Base-by-base conservation (phyloP, 2,888 invertebrate species). In the Spicauda simplicius region DNA sequence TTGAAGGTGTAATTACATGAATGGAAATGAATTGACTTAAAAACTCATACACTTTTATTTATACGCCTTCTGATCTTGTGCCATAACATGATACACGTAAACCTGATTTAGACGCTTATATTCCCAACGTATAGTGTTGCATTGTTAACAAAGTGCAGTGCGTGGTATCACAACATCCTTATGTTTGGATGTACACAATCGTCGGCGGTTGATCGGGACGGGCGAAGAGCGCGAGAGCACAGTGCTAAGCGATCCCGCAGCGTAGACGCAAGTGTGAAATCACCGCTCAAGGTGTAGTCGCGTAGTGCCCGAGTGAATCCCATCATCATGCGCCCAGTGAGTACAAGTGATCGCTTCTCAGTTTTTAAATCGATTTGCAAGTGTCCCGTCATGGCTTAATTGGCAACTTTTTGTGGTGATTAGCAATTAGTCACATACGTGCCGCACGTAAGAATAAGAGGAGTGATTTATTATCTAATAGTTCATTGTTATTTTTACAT, bases 251-350 rank as follows among this genome's bases (percentile, higher is more conserved):
- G 73, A 68, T 71, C 70, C 71, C 72, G 76, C 80, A 78, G 80
- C 81, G 79, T 80, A 76, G 75, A 71, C 83, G 79, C 75, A 81
- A 84, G 90, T 88, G 77, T 75, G 77, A 63, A 69, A 58, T 65
- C 53, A 25, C 52, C 45, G 41, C 41, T 45, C 53, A 25, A 50
- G 53, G 30, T 65, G 64, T 53, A 72, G 59, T 64, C 66, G 69
- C 70, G 67, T 70, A 75, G 79, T 80, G 78, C 68, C 18, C 65
- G 37, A 73, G 76, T 74, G 76, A 50, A 50, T 54, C 72, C 63
- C 71, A 68, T 70, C 88, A 89, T 73, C 75, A 91, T 91, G 90
- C 87, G 86, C 79, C 80, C 80, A 81, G 91, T 91, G 82, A 88
- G 91, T 92, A 87, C 75, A 71, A 74, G 87, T 87, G 87, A 68